phyloP scores from a whole-genome alignment of 2,113 vertebrate species.

The Calidris pygmaea region DNA sequence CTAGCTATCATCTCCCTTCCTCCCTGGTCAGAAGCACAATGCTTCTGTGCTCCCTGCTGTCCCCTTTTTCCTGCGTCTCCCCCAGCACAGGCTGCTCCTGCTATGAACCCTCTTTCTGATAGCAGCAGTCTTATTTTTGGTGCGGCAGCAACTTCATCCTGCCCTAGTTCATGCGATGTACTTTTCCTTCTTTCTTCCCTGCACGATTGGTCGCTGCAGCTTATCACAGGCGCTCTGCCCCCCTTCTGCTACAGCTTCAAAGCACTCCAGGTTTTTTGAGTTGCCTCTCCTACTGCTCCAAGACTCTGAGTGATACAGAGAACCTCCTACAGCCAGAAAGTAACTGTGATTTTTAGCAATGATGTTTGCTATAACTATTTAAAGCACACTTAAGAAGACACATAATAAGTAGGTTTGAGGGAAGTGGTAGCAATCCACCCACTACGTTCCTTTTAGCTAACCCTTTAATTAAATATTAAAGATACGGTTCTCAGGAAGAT shows the following conservation, averaged over 20 bases:
- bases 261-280: slow-evolving; percentile 26
- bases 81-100: background rate
- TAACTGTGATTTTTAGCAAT: slow-evolving; percentile 55
- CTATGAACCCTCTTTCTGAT: background rate
- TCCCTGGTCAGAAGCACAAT: background rate
- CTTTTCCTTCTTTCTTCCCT: slow-evolving; percentile 13
- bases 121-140: slow-evolving; percentile 17
- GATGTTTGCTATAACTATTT: slow-evolving; percentile 58
- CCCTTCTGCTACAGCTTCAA: slow-evolving; percentile 41
- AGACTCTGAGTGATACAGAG: slow-evolving; percentile 17
- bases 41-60: background rate
- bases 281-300: slow-evolving; percentile 37
- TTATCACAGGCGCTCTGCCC: background rate
- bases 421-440: slow-evolving; percentile 62
- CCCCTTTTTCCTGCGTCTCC: background rate
- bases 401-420: slow-evolving; percentile 65
- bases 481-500: slow-evolving; percentile 47
- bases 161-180: slow-evolving; percentile 19
- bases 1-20: background rate
- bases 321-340: slow-evolving; percentile 60
- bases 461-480: slow-evolving; percentile 68
- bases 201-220: background rate
- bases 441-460: slow-evolving; percentile 46
- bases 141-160: background rate
- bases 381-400: slow-evolving; percentile 54